Evolutionary conservation across 2,113 vertebrate genomes (phyloP).

Genomic region (Hemibagrus wyckioides): DNA sequence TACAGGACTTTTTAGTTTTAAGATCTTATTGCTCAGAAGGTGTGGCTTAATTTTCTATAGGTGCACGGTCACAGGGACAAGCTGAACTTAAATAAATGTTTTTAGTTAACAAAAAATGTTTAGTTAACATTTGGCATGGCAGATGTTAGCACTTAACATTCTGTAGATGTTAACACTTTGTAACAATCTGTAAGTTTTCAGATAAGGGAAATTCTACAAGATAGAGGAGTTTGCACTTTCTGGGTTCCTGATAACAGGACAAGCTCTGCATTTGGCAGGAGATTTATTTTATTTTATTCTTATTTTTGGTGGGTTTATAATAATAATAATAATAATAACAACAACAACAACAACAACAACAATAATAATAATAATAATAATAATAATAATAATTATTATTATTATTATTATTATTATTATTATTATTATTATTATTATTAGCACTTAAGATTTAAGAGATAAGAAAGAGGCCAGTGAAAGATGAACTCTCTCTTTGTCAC

Average conservation of each 20-base stretch:
- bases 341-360: too few species aligned
- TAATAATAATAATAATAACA: too few species aligned
- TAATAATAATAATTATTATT: too few species aligned
- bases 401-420: too few species aligned
- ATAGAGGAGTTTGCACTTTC: neutral
- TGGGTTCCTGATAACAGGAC: neutral
- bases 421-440: too few species aligned
- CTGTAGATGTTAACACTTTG: neutral
- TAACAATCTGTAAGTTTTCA: neutral
- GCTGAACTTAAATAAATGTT: too few species aligned
- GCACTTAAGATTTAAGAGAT: neutral
- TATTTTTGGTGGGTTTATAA: too few species aligned
- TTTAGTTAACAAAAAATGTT: neutral
- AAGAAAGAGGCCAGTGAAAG: neutral
- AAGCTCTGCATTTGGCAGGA: neutral
- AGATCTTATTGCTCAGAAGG: neutral
- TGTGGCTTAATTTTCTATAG: neutral
- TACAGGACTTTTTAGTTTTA: neutral
- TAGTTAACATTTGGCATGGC: neutral
- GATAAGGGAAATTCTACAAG: neutral
- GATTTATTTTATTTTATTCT: neutral
- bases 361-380: too few species aligned
- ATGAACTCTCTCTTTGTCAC: too few species aligned
- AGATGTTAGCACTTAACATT: neutral
- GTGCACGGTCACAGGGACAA: neutral